Base-by-base conservation (phyloP, 2,888 invertebrate species). In the Lycophotia porphyrea region DNA sequence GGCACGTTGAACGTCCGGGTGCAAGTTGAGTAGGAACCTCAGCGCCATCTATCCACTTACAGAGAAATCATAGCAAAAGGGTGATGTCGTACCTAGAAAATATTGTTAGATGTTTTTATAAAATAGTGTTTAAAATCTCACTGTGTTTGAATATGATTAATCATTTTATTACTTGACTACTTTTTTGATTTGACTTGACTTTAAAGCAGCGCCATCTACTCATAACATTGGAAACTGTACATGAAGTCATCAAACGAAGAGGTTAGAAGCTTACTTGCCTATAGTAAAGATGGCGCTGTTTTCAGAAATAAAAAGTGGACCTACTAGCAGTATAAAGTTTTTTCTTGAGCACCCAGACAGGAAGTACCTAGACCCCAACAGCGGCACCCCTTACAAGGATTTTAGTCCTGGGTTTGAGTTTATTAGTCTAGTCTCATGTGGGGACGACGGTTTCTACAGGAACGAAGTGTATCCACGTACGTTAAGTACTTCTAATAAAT, bases 131-230 rank as follows among this genome's bases (percentile, higher is more conserved):
- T 1, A 0, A 31, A n/a, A 18, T 52, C 3, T 52, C 7, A 13
- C 21, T 65, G 31, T 18, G 11, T 27, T n/a, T 36, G 2, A 60
- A 11, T 2, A 2, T 34, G 21, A 18, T 31, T 42, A 42, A 15
- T 13, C 13, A 15, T 42, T 39, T 11, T 39, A 39, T 39, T 39
- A n/a, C 2, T 31, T 55, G n/a, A n/a, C n/a, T n/a, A n/a, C n/a
- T n/a, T n/a, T n/a, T n/a, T n/a, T n/a, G n/a, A n/a, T n/a, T n/a
- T n/a, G n/a, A n/a, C n/a, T n/a, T n/a, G n/a, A n/a, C 2, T 31
- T 55, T 2, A 18, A n/a, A 60, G 70, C n/a, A 72, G 71, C 21
- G 69, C 63, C 80, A 84, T 80, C 82, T 82, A 24, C 60, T 11
- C 5, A 11, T 24, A 0, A 0, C 18, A 5, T 1, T 11, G 0